phyloP scores from a whole-genome alignment of 1,140 invertebrate genomes.

The Lanistes nyassanus region DNA sequence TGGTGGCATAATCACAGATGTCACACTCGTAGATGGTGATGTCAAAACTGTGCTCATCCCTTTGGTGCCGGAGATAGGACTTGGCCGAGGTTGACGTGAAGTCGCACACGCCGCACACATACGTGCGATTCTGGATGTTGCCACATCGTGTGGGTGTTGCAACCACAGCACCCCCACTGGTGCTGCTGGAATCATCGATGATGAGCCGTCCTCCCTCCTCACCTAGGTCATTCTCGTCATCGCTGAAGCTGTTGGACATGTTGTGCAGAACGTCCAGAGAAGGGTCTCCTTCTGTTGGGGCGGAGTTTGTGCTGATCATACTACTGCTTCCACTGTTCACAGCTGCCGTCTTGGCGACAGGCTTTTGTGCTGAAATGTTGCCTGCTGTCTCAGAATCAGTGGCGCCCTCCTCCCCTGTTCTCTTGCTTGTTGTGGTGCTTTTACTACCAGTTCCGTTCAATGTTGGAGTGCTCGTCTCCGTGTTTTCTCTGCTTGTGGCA shows the following conservation, averaged over 20 bases:
- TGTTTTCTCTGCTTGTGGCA: neutral
- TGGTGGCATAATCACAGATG: constrained; percentile 60
- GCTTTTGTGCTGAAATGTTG: neutral
- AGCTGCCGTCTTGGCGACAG: neutral
- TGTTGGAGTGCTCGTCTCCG: neutral
- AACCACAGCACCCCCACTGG: neutral
- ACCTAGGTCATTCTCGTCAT: constrained; percentile 28
- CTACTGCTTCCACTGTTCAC: neutral
- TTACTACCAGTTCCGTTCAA: neutral
- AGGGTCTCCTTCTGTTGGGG: constrained; percentile 1
- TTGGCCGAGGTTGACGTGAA: constrained; percentile 53
- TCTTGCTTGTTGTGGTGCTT: neutral
- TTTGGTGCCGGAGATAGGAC: constrained; percentile 51
- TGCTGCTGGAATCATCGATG: constrained; percentile 31
- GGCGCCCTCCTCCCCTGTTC: neutral
- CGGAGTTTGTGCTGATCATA: constrained; percentile 24
- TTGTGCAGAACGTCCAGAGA: neutral
- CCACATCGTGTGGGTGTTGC: constrained; percentile 43
- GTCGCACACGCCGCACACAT: constrained; percentile 50
- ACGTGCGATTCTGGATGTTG: constrained; percentile 57
- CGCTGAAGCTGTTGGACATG: constrained; percentile 2
- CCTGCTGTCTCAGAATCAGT: neutral
- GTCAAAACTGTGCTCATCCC: constrained; percentile 46
- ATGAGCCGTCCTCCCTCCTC: constrained; percentile 33
- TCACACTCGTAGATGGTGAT: constrained; percentile 58